Percentiles rank a stretch among this genome's conserved stretches.
phyloP scores from a whole-genome alignment of 2,888 invertebrate species.

The Nomada ruficornis region DNA sequence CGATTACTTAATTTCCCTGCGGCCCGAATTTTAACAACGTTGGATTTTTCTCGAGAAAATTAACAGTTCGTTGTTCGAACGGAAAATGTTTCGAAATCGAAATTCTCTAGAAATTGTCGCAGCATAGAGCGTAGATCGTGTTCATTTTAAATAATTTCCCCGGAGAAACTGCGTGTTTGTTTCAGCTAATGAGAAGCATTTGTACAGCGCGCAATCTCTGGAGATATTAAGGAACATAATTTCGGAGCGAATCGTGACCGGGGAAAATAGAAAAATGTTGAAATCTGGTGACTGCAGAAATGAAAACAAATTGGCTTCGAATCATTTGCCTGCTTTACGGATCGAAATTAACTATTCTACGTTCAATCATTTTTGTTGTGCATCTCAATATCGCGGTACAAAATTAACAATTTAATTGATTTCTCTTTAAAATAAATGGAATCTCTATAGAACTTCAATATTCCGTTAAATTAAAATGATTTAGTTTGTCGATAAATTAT shows the following conservation, averaged over 20 bases:
- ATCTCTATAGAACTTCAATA: too few relatives aligned
- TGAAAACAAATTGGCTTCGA: too few relatives aligned
- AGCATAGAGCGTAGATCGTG: not conserved
- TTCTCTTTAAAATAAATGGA: too few relatives aligned
- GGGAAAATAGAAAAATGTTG: not conserved
- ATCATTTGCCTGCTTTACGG: too few relatives aligned
- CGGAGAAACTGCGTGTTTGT: not conserved
- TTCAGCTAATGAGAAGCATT: not conserved
- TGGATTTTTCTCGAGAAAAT: not conserved
- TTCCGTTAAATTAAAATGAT: too few relatives aligned
- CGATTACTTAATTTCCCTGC: slow-evolving; percentile 32
- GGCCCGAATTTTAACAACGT: not conserved
- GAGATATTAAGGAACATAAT: not conserved
- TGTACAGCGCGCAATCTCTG: not conserved
- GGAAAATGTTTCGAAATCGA: not conserved
- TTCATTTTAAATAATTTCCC: not conserved
- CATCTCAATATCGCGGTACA: too few relatives aligned
- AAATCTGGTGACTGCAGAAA: not conserved
- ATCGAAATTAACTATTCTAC: too few relatives aligned
- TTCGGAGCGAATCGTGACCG: not conserved
- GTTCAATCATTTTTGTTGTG: too few relatives aligned
- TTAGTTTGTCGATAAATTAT: too few relatives aligned
- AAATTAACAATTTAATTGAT: too few relatives aligned
- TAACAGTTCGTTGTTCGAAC: slow-evolving; percentile 12
- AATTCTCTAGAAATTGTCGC: not conserved